These are phyloP conservation scores for Drosophila mercatorum DNA, from an alignment of 2,888 invertebrate genomes.

Conservation along the genomic window DNA sequence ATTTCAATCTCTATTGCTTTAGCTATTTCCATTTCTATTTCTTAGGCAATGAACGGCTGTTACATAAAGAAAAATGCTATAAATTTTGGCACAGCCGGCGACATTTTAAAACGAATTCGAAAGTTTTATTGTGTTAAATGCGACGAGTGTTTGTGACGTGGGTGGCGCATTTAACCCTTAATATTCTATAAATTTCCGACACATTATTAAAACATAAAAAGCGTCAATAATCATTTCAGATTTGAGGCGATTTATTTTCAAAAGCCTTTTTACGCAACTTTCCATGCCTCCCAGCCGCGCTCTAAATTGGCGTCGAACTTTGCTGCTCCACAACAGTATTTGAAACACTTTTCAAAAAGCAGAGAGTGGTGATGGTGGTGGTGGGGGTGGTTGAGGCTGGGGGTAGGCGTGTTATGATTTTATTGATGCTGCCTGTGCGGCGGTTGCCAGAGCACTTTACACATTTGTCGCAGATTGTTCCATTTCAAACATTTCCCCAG, in stretches of 20 bases:
- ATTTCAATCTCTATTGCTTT: conserved; percentile 61
- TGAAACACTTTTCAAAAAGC: conserved; percentile 40
- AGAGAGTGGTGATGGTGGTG: conserved; percentile 31
- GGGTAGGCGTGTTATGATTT: conserved; percentile 62
- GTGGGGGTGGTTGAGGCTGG: conserved; percentile 12
- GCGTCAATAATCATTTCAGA: conserved; percentile 80
- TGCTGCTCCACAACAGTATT: conserved; percentile 52
- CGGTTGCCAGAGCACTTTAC: conserved; percentile 70
- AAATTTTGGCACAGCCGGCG: conserved; percentile 74
- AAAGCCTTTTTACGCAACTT: conserved; percentile 36
- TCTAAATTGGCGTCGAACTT: conserved; percentile 35
- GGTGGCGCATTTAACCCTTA: conserved; percentile 72
- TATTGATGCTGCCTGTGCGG: conserved; percentile 53
- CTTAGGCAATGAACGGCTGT: conserved; percentile 62
- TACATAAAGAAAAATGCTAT: conserved; percentile 64
- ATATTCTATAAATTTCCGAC: conserved; percentile 62
- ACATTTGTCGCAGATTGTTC: conserved; percentile 76
- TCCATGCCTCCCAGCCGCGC: neutral
- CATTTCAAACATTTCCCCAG: conserved; percentile 71
- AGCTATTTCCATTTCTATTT: conserved; percentile 59
- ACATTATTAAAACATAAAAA: conserved; percentile 81
- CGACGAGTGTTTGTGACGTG: conserved; percentile 73
- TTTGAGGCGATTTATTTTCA: conserved; percentile 75
- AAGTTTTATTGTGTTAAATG: conserved; percentile 76
- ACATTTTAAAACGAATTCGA: conserved; percentile 77